phyloP scores from a whole-genome alignment of 2,888 invertebrate species.

The Morpho deidamia region DNA sequence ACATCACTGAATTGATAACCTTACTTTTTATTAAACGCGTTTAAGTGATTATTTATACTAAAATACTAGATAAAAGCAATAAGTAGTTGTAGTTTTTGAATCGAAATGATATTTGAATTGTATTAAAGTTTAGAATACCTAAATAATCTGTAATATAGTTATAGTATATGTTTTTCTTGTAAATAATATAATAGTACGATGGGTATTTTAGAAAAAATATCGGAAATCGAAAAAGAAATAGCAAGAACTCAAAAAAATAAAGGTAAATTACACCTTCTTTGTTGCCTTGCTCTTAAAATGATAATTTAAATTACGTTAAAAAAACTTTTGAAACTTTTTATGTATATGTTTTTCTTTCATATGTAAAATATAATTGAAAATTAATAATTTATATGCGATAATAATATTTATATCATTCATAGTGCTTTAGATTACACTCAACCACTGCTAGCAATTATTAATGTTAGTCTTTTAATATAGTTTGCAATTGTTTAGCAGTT shows the following conservation, averaged over 20 bases:
- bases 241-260: constrained; percentile 99
- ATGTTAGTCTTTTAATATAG: too few relatives aligned
- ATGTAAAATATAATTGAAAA: too few relatives aligned
- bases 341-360: background rate
- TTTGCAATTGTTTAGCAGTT: too few relatives aligned
- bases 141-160: constrained; percentile 11
- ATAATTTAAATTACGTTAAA: background rate
- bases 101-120: constrained; percentile 20
- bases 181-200: constrained; percentile 70
- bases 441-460: too few relatives aligned
- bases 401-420: too few relatives aligned
- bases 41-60: background rate
- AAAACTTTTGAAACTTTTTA: background rate
- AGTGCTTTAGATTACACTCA: too few relatives aligned
- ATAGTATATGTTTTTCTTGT: constrained; percentile 13
- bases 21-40: constrained; percentile 14
- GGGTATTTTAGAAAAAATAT: constrained; percentile 99
- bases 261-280: constrained; percentile 77
- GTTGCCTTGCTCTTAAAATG: background rate
- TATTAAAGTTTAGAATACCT: constrained; percentile 5
- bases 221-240: constrained; percentile 99
- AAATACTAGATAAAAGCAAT: background rate
- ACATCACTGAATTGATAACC: constrained; percentile 26
- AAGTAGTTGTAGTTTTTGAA: background rate
- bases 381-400: too few relatives aligned